Base-by-base conservation (phyloP, 2,113 vertebrate species). In the Halcyon malimbica region DNA sequence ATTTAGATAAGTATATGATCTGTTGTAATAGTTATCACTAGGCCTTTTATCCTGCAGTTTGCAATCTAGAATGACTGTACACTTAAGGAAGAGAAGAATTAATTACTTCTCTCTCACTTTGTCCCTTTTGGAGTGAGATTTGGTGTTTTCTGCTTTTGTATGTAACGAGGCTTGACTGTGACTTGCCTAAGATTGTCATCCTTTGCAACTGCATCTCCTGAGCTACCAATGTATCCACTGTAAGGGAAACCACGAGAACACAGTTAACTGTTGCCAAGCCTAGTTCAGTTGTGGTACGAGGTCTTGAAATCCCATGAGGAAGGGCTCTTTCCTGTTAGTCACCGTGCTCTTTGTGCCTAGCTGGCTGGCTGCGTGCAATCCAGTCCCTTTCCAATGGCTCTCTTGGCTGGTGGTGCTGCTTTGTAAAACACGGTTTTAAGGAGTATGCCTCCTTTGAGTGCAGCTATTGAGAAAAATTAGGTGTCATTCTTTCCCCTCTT, bases 11-110 rank as follows among this genome's bases (percentile, higher is more conserved):
- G 16, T 21, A 10, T 93, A 35, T 92, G 62, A 88, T 93, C 93
- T 94, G 48, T 95, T 95, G 51, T 87, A 86, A 78, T 44, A 87
- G 18, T 93, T 96, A 73, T 92, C 88, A n/a, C 56, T 78, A 68
- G 46, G 80, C 25, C 51, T 87, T 94, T 81, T 89, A 78, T 77
- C 39, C 6, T 92, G 17, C 37, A 35, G 29, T 92, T 94, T 83
- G 16, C 54, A 23, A 39, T 77, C 71, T 71, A 68, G 85, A 89
- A 56, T 86, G 87, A 44, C 42, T 83, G 23, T 67, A n/a, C 35
- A 19, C 31, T 82, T 42, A 57, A 69, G 41, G 44, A 80, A 81
- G 86, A 67, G 26, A 20, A 54, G 41, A 84, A 51, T 51, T 69
- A 84, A 60, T 83, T 88, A 16, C 24, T 84, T 64, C 7, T 83